Percentiles rank a stretch among this genome's conserved stretches.
These are phyloP conservation scores for Tipula unca DNA, from an alignment of 2,888 invertebrate genomes.

Conservation along the genomic window DNA sequence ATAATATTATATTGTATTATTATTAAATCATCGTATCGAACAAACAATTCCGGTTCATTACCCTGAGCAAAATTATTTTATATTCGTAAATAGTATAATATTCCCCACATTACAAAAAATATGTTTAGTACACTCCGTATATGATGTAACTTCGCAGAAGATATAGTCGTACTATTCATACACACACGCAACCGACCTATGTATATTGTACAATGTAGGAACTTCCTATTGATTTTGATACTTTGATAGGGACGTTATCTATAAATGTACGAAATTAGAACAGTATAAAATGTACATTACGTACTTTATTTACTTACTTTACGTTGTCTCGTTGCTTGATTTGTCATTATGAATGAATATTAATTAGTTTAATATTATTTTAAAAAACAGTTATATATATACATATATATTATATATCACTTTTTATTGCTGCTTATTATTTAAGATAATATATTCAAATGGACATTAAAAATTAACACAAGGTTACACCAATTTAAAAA, in stretches of 20 bases:
- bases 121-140: neutral
- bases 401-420: neutral
- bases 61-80: neutral
- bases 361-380: neutral
- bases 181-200: neutral
- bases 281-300: neutral
- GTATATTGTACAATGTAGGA: too few relatives aligned
- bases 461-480: neutral
- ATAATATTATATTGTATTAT: too few relatives aligned
- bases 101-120: neutral
- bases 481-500: neutral
- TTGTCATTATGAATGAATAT: slow-evolving; percentile 15
- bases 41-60: neutral
- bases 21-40: too few relatives aligned
- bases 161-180: neutral
- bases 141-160: neutral
- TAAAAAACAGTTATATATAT: neutral
- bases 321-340: slow-evolving; percentile 8
- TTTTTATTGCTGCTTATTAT: neutral
- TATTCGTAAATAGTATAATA: neutral
- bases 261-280: too few relatives aligned
- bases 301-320: neutral
- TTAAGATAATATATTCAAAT: neutral
- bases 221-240: too few relatives aligned
- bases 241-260: too few relatives aligned